Evolutionary conservation across 2,888 invertebrate species (phyloP), one percentile per base, ranked within the genome.

Genomic region (Epinotia ramella): DNA sequence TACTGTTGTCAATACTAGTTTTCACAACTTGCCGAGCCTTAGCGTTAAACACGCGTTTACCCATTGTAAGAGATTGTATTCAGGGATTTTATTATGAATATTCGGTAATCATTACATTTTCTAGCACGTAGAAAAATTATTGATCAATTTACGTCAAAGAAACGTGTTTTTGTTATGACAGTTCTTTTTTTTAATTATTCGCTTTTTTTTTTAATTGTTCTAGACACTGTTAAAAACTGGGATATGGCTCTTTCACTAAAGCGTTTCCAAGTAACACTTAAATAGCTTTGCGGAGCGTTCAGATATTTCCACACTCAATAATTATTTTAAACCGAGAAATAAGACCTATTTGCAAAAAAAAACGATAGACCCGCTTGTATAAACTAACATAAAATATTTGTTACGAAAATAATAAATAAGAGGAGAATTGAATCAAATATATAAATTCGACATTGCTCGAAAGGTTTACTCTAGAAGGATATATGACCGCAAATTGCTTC

Each of bases 41-140:
- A 84, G 96, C 96, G 88, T 98, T 98, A 84, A 95, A 96, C 16
- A 96, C 95, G 87, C 96, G 96, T 87, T 96, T 97, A 11, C 96
- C 96, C 97, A 97, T 97, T 80, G 82, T 90, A 33, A 66, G 16
- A 28, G 56, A 20, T 62, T 59, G 67, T 1, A 40, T 56, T 68
- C 13, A 13, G 0, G 33, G n/a, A 28, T 53, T 28, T 28, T 53
- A 12, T n/a, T 18, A 63, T 64, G 11, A 9, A 12, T 53, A 24
- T 40, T 56, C 5, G 5, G 9, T 20, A 40, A 9, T 4, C 0
- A 33, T 63, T 57, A 71, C 74, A 75, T 75, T 70, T 62, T 73
- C 28, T 13, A 20, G 5, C 18, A 65, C n/a, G 49, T 16, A 65
- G 13, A 11, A 73, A 59, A 18, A n/a, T 18, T 9, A 18, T 13